phyloP scores from a whole-genome alignment of 2,113 vertebrate species.

The Corydoras sp. region DNA sequence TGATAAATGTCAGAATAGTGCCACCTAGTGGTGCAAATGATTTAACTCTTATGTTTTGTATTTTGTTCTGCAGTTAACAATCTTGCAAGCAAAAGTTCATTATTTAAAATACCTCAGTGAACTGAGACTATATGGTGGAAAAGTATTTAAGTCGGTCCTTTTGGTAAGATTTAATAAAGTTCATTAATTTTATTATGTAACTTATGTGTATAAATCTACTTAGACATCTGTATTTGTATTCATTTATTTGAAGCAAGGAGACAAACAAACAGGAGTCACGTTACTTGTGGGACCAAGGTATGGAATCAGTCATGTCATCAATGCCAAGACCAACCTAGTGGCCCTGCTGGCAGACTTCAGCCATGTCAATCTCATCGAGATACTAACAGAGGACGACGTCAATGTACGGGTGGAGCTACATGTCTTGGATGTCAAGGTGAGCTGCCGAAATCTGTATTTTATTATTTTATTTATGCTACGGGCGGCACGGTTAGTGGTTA shows the following conservation, averaged over 20 bases:
- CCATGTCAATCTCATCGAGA: conserved; percentile 94
- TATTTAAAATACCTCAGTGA: conserved; percentile 97
- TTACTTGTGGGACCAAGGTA: conserved; percentile 88
- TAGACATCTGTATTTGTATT: not conserved
- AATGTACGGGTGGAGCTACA: conserved; percentile 89
- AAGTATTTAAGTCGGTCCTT: conserved; percentile 87
- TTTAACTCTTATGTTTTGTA: not conserved
- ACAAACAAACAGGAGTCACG: conserved; percentile 88
- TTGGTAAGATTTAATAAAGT: conserved; percentile 68
- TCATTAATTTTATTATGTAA: too few relatives aligned
- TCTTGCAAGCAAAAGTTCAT: conserved; percentile 95
- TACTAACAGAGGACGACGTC: conserved; percentile 88
- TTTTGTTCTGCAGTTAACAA: conserved; percentile 74
- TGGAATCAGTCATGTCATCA: conserved; percentile 94
- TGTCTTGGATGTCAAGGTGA: conserved; percentile 88
- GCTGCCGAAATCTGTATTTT: too few relatives aligned
- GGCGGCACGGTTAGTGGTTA: too few relatives aligned
- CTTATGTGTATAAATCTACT: too few relatives aligned
- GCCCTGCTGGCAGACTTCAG: conserved; percentile 95
- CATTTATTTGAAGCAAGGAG: conserved; percentile 73
- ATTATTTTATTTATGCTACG: too few relatives aligned
- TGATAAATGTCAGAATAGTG: conserved; percentile 33
- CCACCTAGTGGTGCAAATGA: conserved; percentile 31
- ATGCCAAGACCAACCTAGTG: conserved; percentile 90
- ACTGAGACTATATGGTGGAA: conserved; percentile 85